Percentiles rank a stretch among this genome's conserved stretches.
phyloP scores from a whole-genome alignment of 2,888 invertebrate species.

The Lasioglossum vierecki region DNA sequence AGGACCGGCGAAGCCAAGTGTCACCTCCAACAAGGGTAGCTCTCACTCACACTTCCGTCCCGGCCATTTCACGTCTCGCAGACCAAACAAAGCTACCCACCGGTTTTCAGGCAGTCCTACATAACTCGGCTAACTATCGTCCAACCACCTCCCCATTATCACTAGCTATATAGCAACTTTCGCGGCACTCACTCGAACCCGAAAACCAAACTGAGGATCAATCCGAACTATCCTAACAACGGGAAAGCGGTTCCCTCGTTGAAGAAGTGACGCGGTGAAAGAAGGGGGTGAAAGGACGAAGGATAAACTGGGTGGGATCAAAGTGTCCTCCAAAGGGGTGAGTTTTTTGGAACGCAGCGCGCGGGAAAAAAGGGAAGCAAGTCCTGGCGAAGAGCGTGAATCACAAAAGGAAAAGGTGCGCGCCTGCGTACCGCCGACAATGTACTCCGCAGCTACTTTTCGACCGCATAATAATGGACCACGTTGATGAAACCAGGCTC shows the following conservation, averaged over 20 bases:
- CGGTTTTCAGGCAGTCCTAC: constrained; percentile 23
- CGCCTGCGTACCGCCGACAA: constrained; percentile 78
- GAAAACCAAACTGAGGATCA: neutral
- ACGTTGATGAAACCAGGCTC: constrained; percentile 78
- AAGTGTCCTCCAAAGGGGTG: neutral
- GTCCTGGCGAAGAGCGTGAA: constrained; percentile 22
- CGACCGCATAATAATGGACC: constrained; percentile 78
- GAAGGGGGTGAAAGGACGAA: neutral
- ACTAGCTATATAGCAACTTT: neutral
- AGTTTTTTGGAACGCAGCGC: constrained; percentile 19
- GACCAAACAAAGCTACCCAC: neutral
- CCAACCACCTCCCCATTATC: constrained; percentile 41
- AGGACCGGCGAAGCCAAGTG: neutral
- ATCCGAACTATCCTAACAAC: neutral
- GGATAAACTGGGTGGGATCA: neutral
- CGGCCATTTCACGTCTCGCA: constrained; percentile 39
- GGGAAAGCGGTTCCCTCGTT: too few species aligned
- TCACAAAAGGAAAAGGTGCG: constrained; percentile 68
- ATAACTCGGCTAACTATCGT: constrained; percentile 24
- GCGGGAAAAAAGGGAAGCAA: constrained; percentile 33
- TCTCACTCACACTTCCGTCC: constrained; percentile 57
- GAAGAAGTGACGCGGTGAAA: neutral
- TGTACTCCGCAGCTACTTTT: constrained; percentile 75
- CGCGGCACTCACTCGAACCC: constrained; percentile 24
- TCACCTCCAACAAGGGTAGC: constrained; percentile 21